Percentiles rank a stretch among this genome's conserved stretches.
phyloP scores from a whole-genome alignment of 2,113 vertebrate genomes.

The Gambusia affinis region DNA sequence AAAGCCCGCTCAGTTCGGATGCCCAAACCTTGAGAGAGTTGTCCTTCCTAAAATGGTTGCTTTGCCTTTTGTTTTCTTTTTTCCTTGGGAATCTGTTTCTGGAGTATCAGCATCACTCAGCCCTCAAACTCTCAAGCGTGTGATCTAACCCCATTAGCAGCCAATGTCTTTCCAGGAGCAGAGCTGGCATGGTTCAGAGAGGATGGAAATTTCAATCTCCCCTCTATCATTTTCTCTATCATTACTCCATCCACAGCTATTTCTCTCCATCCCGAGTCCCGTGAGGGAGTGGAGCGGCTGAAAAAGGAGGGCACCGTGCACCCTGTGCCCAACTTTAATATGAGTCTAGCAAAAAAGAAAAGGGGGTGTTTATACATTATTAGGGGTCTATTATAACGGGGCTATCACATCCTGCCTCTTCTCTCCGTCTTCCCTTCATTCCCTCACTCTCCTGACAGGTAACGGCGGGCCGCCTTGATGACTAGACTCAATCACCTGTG shows the following conservation, averaged over 20 bases:
- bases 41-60: conserved; percentile 18
- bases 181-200: conserved; percentile 92
- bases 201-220: conserved; percentile 99
- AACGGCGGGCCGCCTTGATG: conserved; percentile 85
- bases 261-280: conserved; percentile 93
- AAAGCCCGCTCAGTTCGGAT: conserved; percentile 21
- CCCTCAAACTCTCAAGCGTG: conserved; percentile 67
- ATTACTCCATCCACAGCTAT: conserved; percentile 97
- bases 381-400: conserved; percentile 91
- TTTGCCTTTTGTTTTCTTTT: conserved; percentile 8
- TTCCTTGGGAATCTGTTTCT: conserved; percentile 26
- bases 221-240: conserved; percentile 99
- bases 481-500: conserved; percentile 99
- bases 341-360: conserved; percentile 61
- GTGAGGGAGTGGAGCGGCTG: conserved; percentile 59
- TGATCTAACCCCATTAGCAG: conserved; percentile 79
- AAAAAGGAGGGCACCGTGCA: conserved; percentile 90
- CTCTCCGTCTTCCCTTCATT: conserved; percentile 48
- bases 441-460: conserved; percentile 81
- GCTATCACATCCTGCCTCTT: conserved; percentile 63
- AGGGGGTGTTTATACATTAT: conserved; percentile 89
- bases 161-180: conserved; percentile 78
- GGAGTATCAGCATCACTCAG: conserved; percentile 65
- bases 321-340: conserved; percentile 81
- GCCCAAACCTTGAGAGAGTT: conserved; percentile 38